Evolutionary conservation across 37 sponge, comb jelly and placozoan species (phyloP).

Genomic region (Beroe ovata): DNA sequence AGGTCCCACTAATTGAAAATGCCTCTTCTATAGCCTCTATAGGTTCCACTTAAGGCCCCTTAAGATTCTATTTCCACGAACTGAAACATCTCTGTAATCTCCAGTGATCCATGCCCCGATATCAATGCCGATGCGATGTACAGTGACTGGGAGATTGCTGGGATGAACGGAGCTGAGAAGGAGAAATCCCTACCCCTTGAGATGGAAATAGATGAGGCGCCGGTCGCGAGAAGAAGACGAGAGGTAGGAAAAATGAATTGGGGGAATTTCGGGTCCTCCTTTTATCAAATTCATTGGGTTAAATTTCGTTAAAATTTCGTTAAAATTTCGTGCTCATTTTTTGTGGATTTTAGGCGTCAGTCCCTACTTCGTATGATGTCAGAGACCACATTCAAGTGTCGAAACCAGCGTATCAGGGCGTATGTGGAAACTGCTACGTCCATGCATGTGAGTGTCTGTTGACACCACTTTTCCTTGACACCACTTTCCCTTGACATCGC

Average conservation of each 20-base stretch:
- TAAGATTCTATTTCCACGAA: no score
- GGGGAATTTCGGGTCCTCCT: background rate
- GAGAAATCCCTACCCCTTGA: background rate
- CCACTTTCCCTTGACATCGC: background rate
- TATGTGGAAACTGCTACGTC: slow-evolving; percentile 58
- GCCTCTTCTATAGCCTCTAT: no score
- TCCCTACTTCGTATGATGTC: slow-evolving; percentile 25
- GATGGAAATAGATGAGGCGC: background rate
- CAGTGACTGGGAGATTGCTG: background rate
- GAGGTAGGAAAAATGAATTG: no score
- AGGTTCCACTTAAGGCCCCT: no score
- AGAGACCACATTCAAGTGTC: slow-evolving; percentile 23
- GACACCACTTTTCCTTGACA: background rate
- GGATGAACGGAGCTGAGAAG: slow-evolving; percentile 23
- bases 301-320: no score
- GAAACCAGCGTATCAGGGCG: background rate
- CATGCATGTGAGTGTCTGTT: slow-evolving; percentile 1
- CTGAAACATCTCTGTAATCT: no score
- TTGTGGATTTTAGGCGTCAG: no score
- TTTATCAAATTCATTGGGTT: background rate
- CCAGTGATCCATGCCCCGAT: slow-evolving; percentile 28
- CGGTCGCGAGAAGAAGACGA: no score
- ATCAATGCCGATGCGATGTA: slow-evolving; percentile 21
- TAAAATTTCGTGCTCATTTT: no score
- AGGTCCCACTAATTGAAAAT: no score